Evolutionary conservation across 1,140 invertebrate genomes (phyloP), one percentile per base, ranked within the genome.

Genomic region (Atopsyche davidsoni): DNA sequence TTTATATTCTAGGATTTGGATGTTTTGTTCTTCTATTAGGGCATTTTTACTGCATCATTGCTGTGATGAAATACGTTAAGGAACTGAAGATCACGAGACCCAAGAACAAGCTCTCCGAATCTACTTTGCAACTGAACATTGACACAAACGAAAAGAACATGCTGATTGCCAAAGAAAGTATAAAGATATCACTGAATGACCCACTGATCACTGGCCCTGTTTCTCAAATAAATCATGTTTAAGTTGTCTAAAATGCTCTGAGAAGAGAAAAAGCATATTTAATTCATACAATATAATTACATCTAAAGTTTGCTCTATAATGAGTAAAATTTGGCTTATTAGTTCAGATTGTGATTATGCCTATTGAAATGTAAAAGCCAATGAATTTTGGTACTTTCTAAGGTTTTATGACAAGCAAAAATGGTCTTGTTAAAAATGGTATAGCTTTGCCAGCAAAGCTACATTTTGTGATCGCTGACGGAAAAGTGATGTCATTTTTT

Each of bases 31-130:
- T 58, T 11, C 17, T 58, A n/a, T 17, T 55, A 4, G 45, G 48
- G 10, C 53, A 58, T 14, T 1, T 52, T 3, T 58, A 58, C 39
- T 58, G 57, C 41, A 55, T 58, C 17, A 42, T 55, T 9, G 41
- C 57, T 4, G 57, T 58, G 4, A 49, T 49, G 3, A 58, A 53
- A 22, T 58, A 45, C 40, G 34, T 47, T 4, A 52, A 49, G 16
- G 57, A 58, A 16, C 46, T 58, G 9, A 51, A 43, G 13, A 40
- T 14, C n/a, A 4, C 42, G 2, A 32, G 41, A 18, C 39, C 25
- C 9, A 55, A 58, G 45, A 23, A 36, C 11, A 48, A 53, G 17
- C 36, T 21, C 13, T 36, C 49, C 4, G 40, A 34, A 25, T 46
- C 42, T 4, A 51, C 35, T 11, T 18, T 55, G 13, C 45, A 51